A percentile compares a stretch with the other conserved stretches of the same genome.
These are phyloP conservation scores for Eudasyphora cyanicolor DNA, from an alignment of 2,888 invertebrate species.

Conservation along the genomic window DNA sequence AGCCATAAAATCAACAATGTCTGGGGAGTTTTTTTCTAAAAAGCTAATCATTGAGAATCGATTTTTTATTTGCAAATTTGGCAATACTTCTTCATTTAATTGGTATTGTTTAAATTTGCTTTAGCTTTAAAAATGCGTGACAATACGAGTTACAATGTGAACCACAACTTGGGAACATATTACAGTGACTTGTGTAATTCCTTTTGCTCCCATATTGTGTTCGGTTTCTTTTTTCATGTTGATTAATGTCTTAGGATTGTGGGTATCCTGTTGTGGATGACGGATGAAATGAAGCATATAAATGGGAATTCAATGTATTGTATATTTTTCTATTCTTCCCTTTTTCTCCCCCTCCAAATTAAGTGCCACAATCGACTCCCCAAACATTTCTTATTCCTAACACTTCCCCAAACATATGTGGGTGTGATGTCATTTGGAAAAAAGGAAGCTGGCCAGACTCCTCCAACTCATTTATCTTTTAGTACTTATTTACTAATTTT, in stretches of 20 bases:
- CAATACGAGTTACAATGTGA: slow-evolving; percentile 9
- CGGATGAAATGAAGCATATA: background rate
- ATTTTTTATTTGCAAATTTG: background rate
- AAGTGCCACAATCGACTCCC: too few species aligned
- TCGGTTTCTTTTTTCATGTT: background rate
- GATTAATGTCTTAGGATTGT: slow-evolving; percentile 47
- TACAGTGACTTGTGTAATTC: slow-evolving; percentile 19
- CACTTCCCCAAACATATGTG: slow-evolving; percentile 1
- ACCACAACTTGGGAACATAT: background rate
- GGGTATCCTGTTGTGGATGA: background rate
- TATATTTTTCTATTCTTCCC: too few species aligned
- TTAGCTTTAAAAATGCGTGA: slow-evolving; percentile 44
- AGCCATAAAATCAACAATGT: slow-evolving; percentile 3
- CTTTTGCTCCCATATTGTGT: background rate
- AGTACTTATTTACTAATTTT: slow-evolving; percentile 25
- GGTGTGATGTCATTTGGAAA: background rate
- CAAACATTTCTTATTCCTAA: background rate
- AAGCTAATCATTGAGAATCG: background rate
- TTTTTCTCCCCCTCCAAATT: too few species aligned
- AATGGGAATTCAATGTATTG: too few species aligned
- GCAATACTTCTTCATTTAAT: background rate
- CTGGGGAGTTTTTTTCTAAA: slow-evolving; percentile 3
- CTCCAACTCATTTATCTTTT: background rate
- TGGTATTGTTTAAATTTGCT: background rate
- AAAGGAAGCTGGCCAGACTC: background rate